Evolutionary conservation across 1,140 invertebrate genomes (phyloP).

Genomic region (Schlechtendalia chinensis): DNA sequence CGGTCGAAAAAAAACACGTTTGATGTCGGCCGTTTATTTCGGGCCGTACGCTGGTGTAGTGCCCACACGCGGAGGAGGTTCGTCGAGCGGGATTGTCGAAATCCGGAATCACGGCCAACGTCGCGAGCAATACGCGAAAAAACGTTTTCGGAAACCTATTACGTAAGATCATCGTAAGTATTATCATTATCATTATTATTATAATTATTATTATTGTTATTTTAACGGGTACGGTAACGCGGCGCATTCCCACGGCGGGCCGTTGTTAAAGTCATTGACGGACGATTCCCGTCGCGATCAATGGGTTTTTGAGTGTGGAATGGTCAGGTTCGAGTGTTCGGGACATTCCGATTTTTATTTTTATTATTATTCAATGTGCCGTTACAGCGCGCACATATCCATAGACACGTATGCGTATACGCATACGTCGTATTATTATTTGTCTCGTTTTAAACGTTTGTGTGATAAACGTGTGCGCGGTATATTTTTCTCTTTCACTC

Average conservation of each 20-base stretch:
- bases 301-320: slow-evolving; percentile 49
- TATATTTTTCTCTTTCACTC: background rate
- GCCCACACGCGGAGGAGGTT: too few species aligned
- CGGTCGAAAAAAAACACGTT: too few species aligned
- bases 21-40: too few species aligned
- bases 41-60: too few species aligned
- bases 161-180: too few species aligned
- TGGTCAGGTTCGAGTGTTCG: slow-evolving; percentile 30
- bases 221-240: slow-evolving; percentile 24
- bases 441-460: slow-evolving; percentile 33
- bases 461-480: background rate
- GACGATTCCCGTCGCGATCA: slow-evolving; percentile 43
- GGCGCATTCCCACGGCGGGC: slow-evolving; percentile 34
- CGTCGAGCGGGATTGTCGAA: too few species aligned
- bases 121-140: too few species aligned
- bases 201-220: background rate
- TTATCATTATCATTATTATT: too few species aligned
- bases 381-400: background rate
- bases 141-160: too few species aligned
- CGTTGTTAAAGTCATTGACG: slow-evolving; percentile 37
- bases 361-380: background rate
- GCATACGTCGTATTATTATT: background rate
- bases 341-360: slow-evolving; percentile 33
- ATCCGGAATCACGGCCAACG: too few species aligned
- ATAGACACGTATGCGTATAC: background rate